These are phyloP conservation scores for Apis florea DNA, from an alignment of 1,140 invertebrate species.

Conservation along the genomic window DNA sequence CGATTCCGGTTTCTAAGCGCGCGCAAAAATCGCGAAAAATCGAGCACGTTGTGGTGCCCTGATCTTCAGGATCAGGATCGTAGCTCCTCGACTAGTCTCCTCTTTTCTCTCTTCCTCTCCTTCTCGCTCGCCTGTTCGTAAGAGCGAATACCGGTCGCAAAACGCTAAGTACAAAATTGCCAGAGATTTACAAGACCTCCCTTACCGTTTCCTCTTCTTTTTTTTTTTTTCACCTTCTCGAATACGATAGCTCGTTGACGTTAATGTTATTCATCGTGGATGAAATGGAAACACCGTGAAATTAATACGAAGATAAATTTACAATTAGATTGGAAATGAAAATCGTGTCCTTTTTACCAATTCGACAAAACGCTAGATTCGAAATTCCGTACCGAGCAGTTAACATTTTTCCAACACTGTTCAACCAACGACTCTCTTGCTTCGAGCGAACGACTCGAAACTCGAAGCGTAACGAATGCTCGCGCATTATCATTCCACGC, in stretches of 20 bases:
- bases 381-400: no score
- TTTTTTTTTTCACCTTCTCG: background rate
- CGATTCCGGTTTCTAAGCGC: conserved; percentile 44
- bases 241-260: conserved; percentile 2
- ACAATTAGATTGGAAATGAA: no score
- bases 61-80: conserved; percentile 13
- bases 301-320: no score
- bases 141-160: background rate
- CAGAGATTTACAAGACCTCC: background rate
- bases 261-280: background rate
- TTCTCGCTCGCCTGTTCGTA: background rate
- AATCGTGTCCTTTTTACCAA: no score
- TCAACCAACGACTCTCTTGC: background rate
- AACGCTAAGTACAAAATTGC: conserved; percentile 28
- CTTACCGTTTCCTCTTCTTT: background rate
- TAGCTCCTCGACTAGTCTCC: background rate
- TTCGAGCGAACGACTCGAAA: background rate
- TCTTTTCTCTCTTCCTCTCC: background rate
- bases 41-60: background rate
- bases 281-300: background rate
- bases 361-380: no score
- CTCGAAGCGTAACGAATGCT: conserved; percentile 34
- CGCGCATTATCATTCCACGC: conserved; percentile 29
- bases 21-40: conserved; percentile 36
- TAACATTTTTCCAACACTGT: no score